Conservation (phyloP, 2,113 vertebrate species). For the Oriolus oriolus region DNA sequence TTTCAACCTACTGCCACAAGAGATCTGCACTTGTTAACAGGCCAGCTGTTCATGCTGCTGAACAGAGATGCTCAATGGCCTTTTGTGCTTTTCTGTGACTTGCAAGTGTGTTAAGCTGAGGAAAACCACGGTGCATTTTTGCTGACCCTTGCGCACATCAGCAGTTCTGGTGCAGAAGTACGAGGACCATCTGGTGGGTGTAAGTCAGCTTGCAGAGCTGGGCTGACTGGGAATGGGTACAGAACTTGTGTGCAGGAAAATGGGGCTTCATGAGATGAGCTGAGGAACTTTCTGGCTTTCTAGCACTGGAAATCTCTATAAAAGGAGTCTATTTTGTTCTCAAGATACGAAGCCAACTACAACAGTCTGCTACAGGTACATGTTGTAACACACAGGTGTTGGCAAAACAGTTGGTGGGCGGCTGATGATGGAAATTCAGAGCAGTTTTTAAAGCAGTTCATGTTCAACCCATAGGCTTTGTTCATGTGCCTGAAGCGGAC, state of each 20-base stretch:
- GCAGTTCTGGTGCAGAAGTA: slow-evolving; percentile 25
- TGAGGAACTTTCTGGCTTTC: neutral
- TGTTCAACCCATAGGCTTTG: neutral
- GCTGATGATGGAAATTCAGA: neutral
- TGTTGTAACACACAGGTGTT: neutral
- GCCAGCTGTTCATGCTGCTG: neutral
- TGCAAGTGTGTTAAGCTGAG: neutral
- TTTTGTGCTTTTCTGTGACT: neutral
- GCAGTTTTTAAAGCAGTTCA: neutral
- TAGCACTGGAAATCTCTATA: neutral
- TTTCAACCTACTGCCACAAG: neutral
- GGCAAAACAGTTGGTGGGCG: neutral
- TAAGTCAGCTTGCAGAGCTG: neutral
- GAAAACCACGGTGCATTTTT: neutral
- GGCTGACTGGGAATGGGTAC: neutral
- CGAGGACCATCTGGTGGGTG: neutral
- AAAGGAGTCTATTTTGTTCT: neutral
- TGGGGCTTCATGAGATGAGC: rapidly evolving
- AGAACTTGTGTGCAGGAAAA: neutral
- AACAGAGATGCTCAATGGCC: neutral
- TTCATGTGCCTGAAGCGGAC: neutral
- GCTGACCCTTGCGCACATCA: neutral
- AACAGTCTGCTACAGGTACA: neutral
- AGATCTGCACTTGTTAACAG: neutral
- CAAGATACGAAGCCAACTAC: neutral